phyloP scores from a whole-genome alignment of 2,888 invertebrate species.

The Hermaeophaga mercurialis region DNA sequence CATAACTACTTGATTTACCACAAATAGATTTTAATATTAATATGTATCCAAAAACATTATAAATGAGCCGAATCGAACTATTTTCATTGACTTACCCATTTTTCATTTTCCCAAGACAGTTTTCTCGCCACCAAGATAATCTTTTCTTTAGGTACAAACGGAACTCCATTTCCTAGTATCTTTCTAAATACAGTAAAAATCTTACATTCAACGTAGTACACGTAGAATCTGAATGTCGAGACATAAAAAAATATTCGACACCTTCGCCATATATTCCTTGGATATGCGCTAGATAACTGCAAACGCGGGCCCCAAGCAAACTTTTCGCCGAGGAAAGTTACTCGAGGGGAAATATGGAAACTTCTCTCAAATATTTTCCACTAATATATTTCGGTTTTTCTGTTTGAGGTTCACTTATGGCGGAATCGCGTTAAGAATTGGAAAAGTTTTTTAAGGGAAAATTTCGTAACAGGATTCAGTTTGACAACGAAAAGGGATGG shows the following conservation, averaged over 20 bases:
- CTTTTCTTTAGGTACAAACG: too few species aligned
- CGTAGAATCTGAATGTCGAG: neutral
- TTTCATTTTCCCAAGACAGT: too few species aligned
- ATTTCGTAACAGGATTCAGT: too few species aligned
- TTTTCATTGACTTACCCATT: too few species aligned
- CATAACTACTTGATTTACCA: too few species aligned
- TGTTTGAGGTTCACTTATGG: neutral
- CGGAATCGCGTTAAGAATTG: neutral
- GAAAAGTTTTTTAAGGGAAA: neutral
- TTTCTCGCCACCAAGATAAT: too few species aligned
- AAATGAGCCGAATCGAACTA: too few species aligned
- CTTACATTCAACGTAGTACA: neutral
- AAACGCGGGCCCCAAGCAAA: neutral
- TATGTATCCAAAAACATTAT: too few species aligned
- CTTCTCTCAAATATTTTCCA: neutral
- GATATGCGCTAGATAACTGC: neutral
- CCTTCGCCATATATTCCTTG: neutral
- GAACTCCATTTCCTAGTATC: too few species aligned
- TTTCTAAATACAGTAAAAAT: neutral
- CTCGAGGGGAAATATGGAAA: neutral
- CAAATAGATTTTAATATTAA: too few species aligned
- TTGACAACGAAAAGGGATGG: too few species aligned
- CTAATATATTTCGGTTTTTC: neutral
- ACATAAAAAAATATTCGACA: slow-evolving; percentile 1
- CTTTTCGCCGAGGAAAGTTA: neutral